Evolutionary conservation across 2,797 vertebrate genomes (phyloP).

Genomic region (Anguilla marmorata): DNA sequence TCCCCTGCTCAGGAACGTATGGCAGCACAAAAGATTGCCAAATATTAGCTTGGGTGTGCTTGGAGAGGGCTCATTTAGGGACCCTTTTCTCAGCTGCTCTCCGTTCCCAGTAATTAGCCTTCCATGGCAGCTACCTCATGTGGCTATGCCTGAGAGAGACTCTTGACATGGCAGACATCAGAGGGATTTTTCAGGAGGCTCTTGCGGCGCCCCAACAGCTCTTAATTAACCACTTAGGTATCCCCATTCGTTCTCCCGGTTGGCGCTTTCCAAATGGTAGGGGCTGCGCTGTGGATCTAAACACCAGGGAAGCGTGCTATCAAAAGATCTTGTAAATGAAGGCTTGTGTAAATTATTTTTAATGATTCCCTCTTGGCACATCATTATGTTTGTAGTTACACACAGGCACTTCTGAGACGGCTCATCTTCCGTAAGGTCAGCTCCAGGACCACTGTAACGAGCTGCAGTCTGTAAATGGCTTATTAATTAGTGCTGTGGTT

Average conservation of each 20-base stretch:
- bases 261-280: constrained; percentile 91
- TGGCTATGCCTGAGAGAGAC: constrained; percentile 96
- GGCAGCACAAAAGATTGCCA: constrained; percentile 65
- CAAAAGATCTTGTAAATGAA: constrained; percentile 99
- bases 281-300: constrained; percentile 89
- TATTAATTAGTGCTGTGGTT: constrained; percentile 99
- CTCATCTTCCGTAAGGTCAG: constrained; percentile 96
- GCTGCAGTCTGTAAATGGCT: constrained; percentile 98
- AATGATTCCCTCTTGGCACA: constrained; percentile 99
- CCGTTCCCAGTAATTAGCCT: constrained; percentile 93
- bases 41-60: constrained; percentile 69
- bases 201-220: constrained; percentile 95
- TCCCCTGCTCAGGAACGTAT: constrained; percentile 46
- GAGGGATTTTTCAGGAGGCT: constrained; percentile 98
- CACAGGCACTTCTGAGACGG: constrained; percentile 97
- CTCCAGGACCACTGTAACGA: constrained; percentile 93
- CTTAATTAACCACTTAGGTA: constrained; percentile 99
- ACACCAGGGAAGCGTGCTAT: constrained; percentile 95
- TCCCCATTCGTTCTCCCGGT: constrained; percentile 87
- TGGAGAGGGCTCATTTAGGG: constrained; percentile 72
- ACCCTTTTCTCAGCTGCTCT: constrained; percentile 85
- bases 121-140: constrained; percentile 89
- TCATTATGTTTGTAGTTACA: constrained; percentile 99
- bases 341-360: constrained; percentile 99
- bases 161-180: constrained; percentile 99